Percentiles rank a stretch among this genome's conserved stretches.
Conservation (phyloP, 2,888 invertebrate genomes). For the Apeira syringaria region DNA sequence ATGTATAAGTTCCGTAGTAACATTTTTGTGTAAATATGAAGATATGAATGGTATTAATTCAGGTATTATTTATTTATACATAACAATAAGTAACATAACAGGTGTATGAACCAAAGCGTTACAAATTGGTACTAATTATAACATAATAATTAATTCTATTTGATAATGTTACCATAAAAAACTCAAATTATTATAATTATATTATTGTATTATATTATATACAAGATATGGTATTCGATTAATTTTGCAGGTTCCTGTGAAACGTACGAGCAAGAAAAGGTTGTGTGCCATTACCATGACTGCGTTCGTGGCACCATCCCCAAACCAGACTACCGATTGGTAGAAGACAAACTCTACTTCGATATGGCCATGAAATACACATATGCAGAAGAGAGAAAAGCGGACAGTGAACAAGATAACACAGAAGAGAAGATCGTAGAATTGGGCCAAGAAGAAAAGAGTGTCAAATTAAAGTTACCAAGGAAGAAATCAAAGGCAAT, state of each 20-base stretch:
- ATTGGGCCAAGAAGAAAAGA: conserved; percentile 28
- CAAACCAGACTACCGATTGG: conserved; percentile 69
- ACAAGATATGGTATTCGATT: too few relatives aligned
- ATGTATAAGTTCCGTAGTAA: too few relatives aligned
- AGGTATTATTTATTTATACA: too few relatives aligned
- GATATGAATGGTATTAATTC: too few relatives aligned
- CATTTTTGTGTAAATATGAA: too few relatives aligned
- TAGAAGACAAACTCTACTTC: conserved; percentile 72
- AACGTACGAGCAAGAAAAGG: conserved; percentile 84
- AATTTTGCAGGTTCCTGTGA: conserved; percentile 84
- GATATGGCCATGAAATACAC: conserved; percentile 68
- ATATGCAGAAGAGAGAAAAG: conserved; percentile 43
- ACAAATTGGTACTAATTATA: too few relatives aligned
- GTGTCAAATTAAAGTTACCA: conserved; percentile 42
- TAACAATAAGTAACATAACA: too few relatives aligned
- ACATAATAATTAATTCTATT: too few relatives aligned
- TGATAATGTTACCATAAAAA: too few relatives aligned
- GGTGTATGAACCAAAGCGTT: too few relatives aligned
- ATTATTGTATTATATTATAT: too few relatives aligned
- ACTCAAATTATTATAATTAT: too few relatives aligned
- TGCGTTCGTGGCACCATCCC: conserved; percentile 73
- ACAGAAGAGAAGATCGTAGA: conserved; percentile 20
- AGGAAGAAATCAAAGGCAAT: conserved; percentile 67
- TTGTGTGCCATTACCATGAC: conserved; percentile 84
- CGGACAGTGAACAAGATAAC: conserved; percentile 22